Percentiles rank a stretch among this genome's conserved stretches.
Evolutionary conservation across 2,113 vertebrate species (phyloP).

Genomic region (Sphyrna mokarran): DNA sequence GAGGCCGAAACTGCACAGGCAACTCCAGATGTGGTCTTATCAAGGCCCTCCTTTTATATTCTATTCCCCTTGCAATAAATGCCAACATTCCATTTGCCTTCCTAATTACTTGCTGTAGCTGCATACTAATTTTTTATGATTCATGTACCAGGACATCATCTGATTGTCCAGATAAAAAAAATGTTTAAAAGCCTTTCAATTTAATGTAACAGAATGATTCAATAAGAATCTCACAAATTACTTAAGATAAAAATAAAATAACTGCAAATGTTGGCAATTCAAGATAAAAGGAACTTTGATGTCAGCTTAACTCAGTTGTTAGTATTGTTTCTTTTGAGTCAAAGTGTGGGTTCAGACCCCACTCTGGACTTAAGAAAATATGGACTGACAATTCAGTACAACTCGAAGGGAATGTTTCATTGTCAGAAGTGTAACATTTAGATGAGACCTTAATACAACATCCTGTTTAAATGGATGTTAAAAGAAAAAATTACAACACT

Average conservation of each 20-base stretch:
- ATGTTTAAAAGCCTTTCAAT: background rate
- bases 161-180: background rate
- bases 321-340: background rate
- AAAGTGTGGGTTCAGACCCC: background rate
- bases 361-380: background rate
- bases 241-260: background rate
- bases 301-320: background rate
- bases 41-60: too few species aligned
- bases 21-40: too few species aligned
- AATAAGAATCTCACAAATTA: background rate
- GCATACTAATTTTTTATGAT: too few species aligned
- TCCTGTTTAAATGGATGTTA: background rate
- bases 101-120: too few species aligned
- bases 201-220: background rate
- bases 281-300: background rate
- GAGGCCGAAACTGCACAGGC: too few species aligned
- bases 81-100: too few species aligned
- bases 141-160: background rate
- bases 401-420: background rate
- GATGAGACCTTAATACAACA: background rate
- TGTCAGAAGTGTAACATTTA: background rate
- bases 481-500: background rate
- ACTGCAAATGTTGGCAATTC: background rate
- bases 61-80: too few species aligned
- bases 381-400: background rate